These are phyloP conservation scores for Toxotes lorentzi DNA, from an alignment of 2,797 vertebrate species.

Conservation along the genomic window DNA sequence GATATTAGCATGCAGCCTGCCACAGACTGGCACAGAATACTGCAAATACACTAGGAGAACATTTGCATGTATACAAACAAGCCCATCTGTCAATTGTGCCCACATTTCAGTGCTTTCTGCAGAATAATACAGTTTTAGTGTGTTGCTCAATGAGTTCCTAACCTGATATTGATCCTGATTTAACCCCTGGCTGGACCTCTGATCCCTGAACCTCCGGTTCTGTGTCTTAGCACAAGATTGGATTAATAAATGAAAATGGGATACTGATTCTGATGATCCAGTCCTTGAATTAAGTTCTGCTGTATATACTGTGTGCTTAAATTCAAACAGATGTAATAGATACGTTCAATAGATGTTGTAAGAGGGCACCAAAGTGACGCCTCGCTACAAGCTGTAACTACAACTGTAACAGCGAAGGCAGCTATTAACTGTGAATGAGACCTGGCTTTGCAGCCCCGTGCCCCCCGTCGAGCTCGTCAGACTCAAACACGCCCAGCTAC, in stretches of 20 bases:
- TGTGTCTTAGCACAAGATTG: background rate
- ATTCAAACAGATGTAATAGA: background rate
- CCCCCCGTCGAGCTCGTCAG: background rate
- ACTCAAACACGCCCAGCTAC: too few species aligned
- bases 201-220: background rate
- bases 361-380: background rate
- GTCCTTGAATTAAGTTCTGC: background rate
- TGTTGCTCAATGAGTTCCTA: background rate
- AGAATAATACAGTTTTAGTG: slow-evolving; percentile 21
- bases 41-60: slow-evolving; percentile 44
- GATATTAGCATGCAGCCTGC: slow-evolving; percentile 38
- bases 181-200: background rate
- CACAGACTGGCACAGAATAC: slow-evolving; percentile 33
- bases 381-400: background rate
- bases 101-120: slow-evolving; percentile 32
- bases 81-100: slow-evolving; percentile 67
- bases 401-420: background rate
- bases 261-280: background rate
- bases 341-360: background rate
- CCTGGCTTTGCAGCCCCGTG: background rate
- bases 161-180: background rate
- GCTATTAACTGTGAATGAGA: background rate
- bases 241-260: background rate
- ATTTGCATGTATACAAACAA: slow-evolving; percentile 75
- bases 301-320: background rate